Evolutionary conservation across 2,797 vertebrate species (phyloP).

Genomic region (Masticophis lateralis): DNA sequence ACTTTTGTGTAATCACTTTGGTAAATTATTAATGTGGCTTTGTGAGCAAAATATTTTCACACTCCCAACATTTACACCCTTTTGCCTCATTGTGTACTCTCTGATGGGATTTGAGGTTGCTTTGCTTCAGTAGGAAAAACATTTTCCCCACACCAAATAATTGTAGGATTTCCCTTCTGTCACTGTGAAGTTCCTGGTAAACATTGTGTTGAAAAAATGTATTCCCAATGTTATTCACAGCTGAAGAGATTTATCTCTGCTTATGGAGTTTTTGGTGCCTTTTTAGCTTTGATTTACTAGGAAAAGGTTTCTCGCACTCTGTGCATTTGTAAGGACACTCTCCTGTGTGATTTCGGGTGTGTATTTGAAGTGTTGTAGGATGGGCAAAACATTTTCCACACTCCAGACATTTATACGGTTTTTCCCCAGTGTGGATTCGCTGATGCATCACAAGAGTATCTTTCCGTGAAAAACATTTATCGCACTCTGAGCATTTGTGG

Average conservation of each 20-base stretch:
- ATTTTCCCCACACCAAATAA: neutral
- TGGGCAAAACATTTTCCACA: neutral
- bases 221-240: neutral
- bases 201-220: neutral
- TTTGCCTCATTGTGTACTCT: neutral
- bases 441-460: neutral
- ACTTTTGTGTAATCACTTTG: neutral
- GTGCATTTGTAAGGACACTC: neutral
- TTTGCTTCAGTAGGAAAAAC: neutral
- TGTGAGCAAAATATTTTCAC: neutral
- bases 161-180: too few species aligned
- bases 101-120: neutral
- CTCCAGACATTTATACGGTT: neutral
- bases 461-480: neutral
- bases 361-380: accelerated
- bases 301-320: neutral
- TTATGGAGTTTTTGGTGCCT: neutral
- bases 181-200: neutral
- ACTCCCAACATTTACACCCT: neutral
- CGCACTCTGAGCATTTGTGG: neutral
- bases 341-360: neutral
- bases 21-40: accelerated
- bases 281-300: neutral
- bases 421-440: neutral
- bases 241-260: neutral